Percentiles rank a stretch among this genome's conserved stretches.
phyloP scores from a whole-genome alignment of 2,113 vertebrate genomes.

The Narcine bancroftii region DNA sequence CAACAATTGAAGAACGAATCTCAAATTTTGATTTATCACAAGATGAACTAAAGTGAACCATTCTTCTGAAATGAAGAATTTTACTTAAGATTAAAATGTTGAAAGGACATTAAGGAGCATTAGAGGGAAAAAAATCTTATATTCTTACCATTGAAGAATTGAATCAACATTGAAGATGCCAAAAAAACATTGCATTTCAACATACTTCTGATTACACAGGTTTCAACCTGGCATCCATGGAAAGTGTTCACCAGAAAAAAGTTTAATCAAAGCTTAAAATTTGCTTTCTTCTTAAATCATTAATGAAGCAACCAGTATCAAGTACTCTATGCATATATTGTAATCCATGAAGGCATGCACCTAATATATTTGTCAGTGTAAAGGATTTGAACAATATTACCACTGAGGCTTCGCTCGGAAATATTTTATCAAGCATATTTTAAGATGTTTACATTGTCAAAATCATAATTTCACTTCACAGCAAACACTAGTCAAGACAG shows the following conservation, averaged over 20 bases:
- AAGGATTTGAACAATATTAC: conserved; percentile 8
- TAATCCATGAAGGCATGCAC: background rate
- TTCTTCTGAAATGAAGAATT: background rate
- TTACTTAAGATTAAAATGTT: background rate
- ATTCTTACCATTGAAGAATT: background rate
- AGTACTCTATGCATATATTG: background rate
- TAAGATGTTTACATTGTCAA: background rate
- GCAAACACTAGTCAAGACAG: background rate
- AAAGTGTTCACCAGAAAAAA: background rate
- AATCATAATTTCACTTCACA: conserved; percentile 1
- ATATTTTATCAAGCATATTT: conserved; percentile 11
- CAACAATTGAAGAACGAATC: no score
- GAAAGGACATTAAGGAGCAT: background rate
- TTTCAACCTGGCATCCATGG: background rate
- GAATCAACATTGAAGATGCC: background rate
- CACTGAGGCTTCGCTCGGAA: background rate
- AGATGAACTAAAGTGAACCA: background rate
- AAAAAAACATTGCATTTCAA: background rate
- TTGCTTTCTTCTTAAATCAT: background rate
- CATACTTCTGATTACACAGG: background rate
- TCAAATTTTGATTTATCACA: no score
- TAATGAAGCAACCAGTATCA: background rate
- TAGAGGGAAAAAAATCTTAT: background rate
- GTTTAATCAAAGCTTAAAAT: background rate
- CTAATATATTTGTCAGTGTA: background rate